Conservation (phyloP, 2,113 vertebrate genomes). For the Sander lucioperca region DNA sequence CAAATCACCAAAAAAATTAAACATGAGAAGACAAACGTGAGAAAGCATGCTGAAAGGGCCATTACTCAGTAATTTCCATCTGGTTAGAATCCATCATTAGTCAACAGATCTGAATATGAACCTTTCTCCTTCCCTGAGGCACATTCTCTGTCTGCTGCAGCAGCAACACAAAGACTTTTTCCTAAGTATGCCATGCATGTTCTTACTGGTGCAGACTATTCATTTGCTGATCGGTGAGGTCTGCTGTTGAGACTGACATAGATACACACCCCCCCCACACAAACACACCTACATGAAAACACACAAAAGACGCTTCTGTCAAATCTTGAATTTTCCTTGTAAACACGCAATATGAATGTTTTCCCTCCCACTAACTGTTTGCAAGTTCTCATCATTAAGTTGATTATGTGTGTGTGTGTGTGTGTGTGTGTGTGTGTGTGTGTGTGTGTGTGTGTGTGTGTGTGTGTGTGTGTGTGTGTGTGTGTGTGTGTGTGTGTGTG, state of each 20-base stretch:
- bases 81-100: slow-evolving; percentile 46
- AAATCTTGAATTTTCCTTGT: slow-evolving; percentile 8
- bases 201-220: slow-evolving; percentile 71
- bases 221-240: slow-evolving; percentile 40
- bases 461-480: slow-evolving; percentile 1
- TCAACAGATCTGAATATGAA: slow-evolving; percentile 58
- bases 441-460: background rate
- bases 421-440: slow-evolving; percentile 4
- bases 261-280: background rate
- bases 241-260: slow-evolving; percentile 1
- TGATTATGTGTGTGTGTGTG: slow-evolving; percentile 23
- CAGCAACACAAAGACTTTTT: slow-evolving; percentile 48
- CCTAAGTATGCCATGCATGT: slow-evolving; percentile 73
- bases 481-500: background rate
- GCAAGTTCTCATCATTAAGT: slow-evolving; percentile 28
- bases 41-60: slow-evolving; percentile 16
- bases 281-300: slow-evolving; percentile 11
- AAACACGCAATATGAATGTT: slow-evolving; percentile 20
- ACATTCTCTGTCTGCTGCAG: slow-evolving; percentile 67
- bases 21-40: slow-evolving; percentile 3
- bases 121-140: slow-evolving; percentile 63
- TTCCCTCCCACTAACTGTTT: slow-evolving; percentile 19
- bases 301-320: slow-evolving; percentile 8
- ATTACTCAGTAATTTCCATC: slow-evolving; percentile 51
- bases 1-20: slow-evolving; percentile 21